These are phyloP conservation scores for Heteronetta atricapilla DNA, from an alignment of 2,113 vertebrate genomes.

Conservation along the genomic window DNA sequence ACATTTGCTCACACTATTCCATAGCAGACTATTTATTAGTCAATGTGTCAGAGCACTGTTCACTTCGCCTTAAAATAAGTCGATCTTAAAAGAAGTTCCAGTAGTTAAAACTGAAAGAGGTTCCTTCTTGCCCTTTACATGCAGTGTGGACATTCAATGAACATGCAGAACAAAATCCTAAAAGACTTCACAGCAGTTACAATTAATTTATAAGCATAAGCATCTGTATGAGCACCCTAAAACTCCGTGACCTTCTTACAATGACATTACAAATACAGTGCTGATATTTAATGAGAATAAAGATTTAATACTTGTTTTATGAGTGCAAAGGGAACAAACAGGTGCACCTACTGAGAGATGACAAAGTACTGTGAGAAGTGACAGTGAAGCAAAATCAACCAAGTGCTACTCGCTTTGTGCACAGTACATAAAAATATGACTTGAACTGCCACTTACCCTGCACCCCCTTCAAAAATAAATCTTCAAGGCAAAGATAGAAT, in stretches of 20 bases:
- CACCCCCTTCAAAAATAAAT: neutral
- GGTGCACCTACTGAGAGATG: neutral
- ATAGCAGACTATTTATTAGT: constrained; percentile 40
- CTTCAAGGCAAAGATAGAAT: neutral
- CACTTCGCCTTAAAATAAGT: constrained; percentile 35
- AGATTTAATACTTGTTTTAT: neutral
- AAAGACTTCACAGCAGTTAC: neutral
- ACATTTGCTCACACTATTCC: constrained; percentile 33
- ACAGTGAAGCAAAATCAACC: neutral
- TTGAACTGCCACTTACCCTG: neutral
- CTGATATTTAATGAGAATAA: neutral
- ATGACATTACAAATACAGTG: neutral
- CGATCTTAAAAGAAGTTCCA: neutral
- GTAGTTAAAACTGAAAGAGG: neutral
- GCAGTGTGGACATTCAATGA: neutral
- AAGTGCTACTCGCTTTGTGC: neutral
- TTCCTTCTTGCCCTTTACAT: neutral
- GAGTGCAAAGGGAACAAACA: neutral
- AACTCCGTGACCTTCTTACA: neutral
- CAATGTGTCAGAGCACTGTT: neutral
- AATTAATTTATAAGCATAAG: neutral
- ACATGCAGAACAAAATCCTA: neutral
- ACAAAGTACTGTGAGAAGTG: neutral
- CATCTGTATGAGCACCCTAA: neutral
- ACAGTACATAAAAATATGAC: neutral